A percentile compares a stretch with the other conserved stretches of the same genome.
Conservation (phyloP, 2,113 vertebrate species). For the Lophotis ruficrista region DNA sequence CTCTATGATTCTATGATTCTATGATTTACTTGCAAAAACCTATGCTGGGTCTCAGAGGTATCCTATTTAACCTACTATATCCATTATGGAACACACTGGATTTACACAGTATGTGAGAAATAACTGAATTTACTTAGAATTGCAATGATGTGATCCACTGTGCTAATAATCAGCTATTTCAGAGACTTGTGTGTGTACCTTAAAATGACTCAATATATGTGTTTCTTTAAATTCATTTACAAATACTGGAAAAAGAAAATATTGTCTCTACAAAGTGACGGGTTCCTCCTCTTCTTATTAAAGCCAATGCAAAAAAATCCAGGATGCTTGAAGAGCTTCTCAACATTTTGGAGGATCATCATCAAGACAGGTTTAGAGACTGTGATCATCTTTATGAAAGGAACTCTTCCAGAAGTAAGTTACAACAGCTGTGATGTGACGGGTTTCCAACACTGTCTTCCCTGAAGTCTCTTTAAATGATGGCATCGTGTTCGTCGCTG, state of each 20-base stretch:
- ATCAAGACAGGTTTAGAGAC: background rate
- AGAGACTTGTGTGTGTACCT: background rate
- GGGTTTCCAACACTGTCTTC: background rate
- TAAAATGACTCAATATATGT: background rate
- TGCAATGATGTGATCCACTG: background rate
- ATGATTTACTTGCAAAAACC: background rate
- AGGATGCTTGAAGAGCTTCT: background rate
- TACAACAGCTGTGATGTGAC: background rate
- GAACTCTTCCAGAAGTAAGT: slow-evolving; percentile 13
- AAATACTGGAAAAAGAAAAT: background rate
- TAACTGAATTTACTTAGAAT: background rate
- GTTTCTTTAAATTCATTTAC: background rate
- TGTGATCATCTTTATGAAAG: background rate
- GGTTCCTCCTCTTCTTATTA: background rate
- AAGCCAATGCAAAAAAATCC: background rate
- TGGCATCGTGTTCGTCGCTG: slow-evolving; percentile 82
- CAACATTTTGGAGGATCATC: background rate
- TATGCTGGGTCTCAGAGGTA: background rate
- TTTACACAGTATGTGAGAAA: background rate
- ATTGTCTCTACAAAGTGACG: background rate
- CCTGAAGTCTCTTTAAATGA: slow-evolving; percentile 72
- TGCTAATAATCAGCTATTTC: background rate
- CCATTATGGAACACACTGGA: background rate
- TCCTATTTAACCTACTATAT: background rate
- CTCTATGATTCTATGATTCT: no score